Conservation (phyloP, 2,888 invertebrate genomes). For the Spodoptera exigua region DNA sequence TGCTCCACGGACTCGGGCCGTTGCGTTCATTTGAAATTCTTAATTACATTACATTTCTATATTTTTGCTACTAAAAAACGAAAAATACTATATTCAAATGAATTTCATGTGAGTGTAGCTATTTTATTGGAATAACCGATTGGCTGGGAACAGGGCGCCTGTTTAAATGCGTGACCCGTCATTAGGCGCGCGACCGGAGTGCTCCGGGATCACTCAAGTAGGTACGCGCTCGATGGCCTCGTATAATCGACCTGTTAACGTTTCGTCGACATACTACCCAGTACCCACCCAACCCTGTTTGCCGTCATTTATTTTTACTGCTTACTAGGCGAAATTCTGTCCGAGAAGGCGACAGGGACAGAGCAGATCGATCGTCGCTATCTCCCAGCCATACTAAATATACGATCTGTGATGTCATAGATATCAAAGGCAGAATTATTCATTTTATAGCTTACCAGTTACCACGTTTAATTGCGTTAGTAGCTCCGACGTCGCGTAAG, state of each 20-base stretch:
- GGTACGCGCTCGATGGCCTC: constrained; percentile 75
- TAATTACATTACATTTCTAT: too few relatives aligned
- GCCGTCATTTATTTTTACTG: constrained; percentile 79
- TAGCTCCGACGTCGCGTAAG: constrained; percentile 27
- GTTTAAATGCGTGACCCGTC: constrained; percentile 87
- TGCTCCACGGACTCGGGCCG: too few relatives aligned
- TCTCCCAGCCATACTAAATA: constrained; percentile 33
- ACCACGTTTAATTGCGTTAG: constrained; percentile 47
- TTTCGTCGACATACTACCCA: constrained; percentile 67
- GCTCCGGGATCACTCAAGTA: constrained; percentile 72
- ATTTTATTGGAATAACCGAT: constrained; percentile 73
- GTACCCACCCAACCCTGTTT: constrained; percentile 64
- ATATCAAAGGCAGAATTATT: constrained; percentile 36
- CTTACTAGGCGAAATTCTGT: constrained; percentile 67
- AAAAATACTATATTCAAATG: constrained; percentile 49
- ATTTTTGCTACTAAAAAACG: too few relatives aligned
- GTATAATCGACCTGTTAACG: constrained; percentile 86
- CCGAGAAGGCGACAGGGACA: constrained; percentile 52
- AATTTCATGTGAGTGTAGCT: constrained; percentile 70
- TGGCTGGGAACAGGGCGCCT: constrained; percentile 75
- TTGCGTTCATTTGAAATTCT: too few relatives aligned
- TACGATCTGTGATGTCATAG: constrained; percentile 37
- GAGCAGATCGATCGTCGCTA: constrained; percentile 47
- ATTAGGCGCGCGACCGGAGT: constrained; percentile 77
- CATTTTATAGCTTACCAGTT: constrained; percentile 30